Percentiles rank a stretch among this genome's conserved stretches.
These are phyloP conservation scores for Nibea coibor DNA, from an alignment of 2,113 vertebrate genomes.

Conservation along the genomic window DNA sequence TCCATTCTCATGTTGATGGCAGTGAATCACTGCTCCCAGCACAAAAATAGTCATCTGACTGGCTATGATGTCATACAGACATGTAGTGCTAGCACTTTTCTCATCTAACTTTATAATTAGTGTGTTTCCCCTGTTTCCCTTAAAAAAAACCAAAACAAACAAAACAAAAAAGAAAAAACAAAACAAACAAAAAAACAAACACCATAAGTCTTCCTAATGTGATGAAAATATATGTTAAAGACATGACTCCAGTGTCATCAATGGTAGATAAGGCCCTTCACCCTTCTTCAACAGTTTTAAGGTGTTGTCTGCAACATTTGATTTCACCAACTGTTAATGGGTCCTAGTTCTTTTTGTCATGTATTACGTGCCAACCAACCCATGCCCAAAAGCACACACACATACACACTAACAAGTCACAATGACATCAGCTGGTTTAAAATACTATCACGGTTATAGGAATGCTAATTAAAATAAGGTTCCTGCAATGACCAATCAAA, in stretches of 20 bases:
- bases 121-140: not conserved
- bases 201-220: not conserved
- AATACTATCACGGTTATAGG: constrained; percentile 53
- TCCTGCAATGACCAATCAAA: constrained; percentile 76
- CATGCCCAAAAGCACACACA: not conserved
- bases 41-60: not conserved
- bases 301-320: not conserved
- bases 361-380: not conserved
- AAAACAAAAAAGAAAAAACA: not conserved
- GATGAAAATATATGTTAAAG: not conserved
- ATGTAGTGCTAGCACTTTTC: not conserved
- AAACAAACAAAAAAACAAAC: not conserved
- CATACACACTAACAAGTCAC: constrained; percentile 13
- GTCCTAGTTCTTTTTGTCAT: not conserved
- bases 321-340: not conserved
- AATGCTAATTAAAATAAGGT: constrained; percentile 75
- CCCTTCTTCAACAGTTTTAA: not conserved
- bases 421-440: constrained; percentile 29
- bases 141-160: not conserved
- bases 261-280: not conserved
- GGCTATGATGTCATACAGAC: not conserved
- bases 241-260: not conserved
- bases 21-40: not conserved
- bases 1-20: not conserved
- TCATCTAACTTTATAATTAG: not conserved